These are phyloP conservation scores for Bradysia coprophila DNA, from an alignment of 1,140 invertebrate genomes.

Conservation along the genomic window DNA sequence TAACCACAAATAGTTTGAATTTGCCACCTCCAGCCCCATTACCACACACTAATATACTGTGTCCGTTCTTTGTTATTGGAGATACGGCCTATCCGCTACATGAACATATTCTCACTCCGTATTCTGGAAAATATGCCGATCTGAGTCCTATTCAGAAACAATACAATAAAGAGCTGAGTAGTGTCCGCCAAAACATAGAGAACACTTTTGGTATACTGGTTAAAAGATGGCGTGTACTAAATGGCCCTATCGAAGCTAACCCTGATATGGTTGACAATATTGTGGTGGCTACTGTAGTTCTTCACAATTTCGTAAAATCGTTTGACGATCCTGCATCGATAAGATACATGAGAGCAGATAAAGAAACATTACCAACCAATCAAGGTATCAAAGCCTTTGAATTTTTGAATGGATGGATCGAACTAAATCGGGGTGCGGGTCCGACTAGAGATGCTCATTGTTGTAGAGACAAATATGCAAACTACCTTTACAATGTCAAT, in stretches of 20 bases:
- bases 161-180: constrained; percentile 27
- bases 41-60: constrained; percentile 6
- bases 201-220: constrained; percentile 26
- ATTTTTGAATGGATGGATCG: no score
- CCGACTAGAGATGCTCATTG: no score
- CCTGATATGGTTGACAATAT: constrained; percentile 14
- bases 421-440: no score
- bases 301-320: constrained; percentile 15
- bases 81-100: constrained; percentile 28
- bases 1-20: constrained; percentile 6
- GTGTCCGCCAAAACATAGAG: constrained; percentile 21
- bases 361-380: no score
- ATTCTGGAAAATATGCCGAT: constrained; percentile 10
- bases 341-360: no score
- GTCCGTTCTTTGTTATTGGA: constrained; percentile 16
- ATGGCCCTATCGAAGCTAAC: constrained; percentile 14
- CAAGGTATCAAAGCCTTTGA: no score
- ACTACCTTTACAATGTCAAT: no score
- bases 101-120: constrained; percentile 24
- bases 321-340: no score
- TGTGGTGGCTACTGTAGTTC: constrained; percentile 12
- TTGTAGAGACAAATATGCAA: no score
- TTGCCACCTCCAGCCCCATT: constrained; percentile 13
- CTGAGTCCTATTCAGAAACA: constrained; percentile 18
- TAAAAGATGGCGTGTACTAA: constrained; percentile 17